These are phyloP conservation scores for Chloromyia formosa DNA, from an alignment of 2,888 invertebrate species.

Conservation along the genomic window DNA sequence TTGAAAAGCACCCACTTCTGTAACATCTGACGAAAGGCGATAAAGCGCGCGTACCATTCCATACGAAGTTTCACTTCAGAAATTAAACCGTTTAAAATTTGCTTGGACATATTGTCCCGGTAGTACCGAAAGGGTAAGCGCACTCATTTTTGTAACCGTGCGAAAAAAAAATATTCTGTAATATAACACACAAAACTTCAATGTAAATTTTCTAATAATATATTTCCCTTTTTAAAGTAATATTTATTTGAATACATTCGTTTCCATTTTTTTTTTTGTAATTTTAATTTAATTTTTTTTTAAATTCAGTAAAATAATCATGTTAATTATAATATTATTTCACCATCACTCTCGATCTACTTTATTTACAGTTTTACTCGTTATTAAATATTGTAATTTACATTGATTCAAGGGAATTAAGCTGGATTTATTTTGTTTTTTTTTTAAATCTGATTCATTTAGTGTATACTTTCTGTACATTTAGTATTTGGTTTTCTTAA, in stretches of 20 bases:
- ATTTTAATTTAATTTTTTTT: slow-evolving; percentile 34
- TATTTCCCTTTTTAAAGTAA: slow-evolving; percentile 39
- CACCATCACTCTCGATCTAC: background rate
- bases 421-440: too few species aligned
- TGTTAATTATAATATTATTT: slow-evolving; percentile 1
- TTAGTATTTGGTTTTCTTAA: background rate
- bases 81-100: too few species aligned
- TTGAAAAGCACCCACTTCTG: too few species aligned
- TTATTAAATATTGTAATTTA: background rate
- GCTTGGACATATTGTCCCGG: too few species aligned
- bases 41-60: too few species aligned
- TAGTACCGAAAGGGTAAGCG: too few species aligned
- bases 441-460: too few species aligned
- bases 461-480: background rate
- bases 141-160: too few species aligned
- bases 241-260: slow-evolving; percentile 40
- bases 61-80: too few species aligned
- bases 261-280: slow-evolving; percentile 19
- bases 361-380: background rate
- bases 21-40: too few species aligned
- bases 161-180: too few species aligned
- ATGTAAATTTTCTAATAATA: slow-evolving; percentile 38
- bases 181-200: too few species aligned
- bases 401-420: background rate
- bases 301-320: slow-evolving; percentile 1